phyloP scores from a whole-genome alignment of 2,888 invertebrate species.

The Cacoxenus indagator region DNA sequence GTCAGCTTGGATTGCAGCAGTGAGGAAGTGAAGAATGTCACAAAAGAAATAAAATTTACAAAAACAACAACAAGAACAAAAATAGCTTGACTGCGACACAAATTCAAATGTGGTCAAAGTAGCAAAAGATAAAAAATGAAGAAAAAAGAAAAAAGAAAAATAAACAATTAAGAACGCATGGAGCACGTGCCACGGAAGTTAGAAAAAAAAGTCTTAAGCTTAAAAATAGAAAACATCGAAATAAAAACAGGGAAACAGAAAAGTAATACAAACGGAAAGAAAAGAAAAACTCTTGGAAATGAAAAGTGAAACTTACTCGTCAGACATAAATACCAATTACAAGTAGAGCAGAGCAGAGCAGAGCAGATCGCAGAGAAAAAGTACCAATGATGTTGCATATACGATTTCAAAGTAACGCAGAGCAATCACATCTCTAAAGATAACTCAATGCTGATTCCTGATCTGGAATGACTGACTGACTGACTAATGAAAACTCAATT shows the following conservation, averaged over 20 bases:
- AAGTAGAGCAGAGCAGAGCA: slow-evolving; percentile 32
- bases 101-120: neutral
- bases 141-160: neutral
- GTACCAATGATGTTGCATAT: no score
- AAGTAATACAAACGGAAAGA: neutral
- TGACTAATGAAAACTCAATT: slow-evolving; percentile 64
- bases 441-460: neutral
- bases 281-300: slow-evolving; percentile 10
- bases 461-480: slow-evolving; percentile 21
- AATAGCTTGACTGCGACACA: neutral
- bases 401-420: no score
- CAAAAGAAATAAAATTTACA: neutral
- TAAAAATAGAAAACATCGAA: neutral
- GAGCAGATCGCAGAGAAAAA: neutral
- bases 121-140: neutral
- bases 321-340: slow-evolving; percentile 35
- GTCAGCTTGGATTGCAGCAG: neutral
- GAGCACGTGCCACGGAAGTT: slow-evolving; percentile 16
- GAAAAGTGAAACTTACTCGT: neutral
- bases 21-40: neutral
- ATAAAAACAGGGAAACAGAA: neutral
- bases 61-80: neutral
- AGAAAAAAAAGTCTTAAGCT: neutral
- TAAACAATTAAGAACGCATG: neutral
- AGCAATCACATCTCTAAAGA: neutral